Evolutionary conservation across 2,113 vertebrate species (phyloP), one percentile per base, ranked within the genome.

Genomic region (Larimichthys crocea): DNA sequence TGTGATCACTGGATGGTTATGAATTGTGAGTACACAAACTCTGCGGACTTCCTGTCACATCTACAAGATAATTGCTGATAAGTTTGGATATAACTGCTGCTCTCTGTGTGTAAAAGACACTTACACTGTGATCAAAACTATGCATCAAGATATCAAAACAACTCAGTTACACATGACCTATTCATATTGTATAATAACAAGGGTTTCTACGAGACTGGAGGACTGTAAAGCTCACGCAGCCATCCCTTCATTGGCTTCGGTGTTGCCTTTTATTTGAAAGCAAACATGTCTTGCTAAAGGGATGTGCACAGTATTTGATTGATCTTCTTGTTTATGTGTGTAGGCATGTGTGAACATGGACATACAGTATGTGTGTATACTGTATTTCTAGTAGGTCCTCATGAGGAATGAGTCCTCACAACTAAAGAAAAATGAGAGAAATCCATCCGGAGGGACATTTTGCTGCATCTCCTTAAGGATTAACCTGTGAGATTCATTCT

Each of bases 111-210:
- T 74, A 60, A 44, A 64, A 80, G 2, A 49, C 7, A 72, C 69
- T 48, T 61, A 70, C 55, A 59, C 40, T 72, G 67, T 31, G 61
- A 86, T 88, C 76, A 74, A 50, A 88, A 55, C 63, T 65, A 56
- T 72, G 16, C 20, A 83, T 71, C 44, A 59, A 72, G 50, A 89
- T 20, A 82, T 82, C 16, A 79, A 75, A 82, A 68, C 49, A 80
- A 49, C 26, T 74, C 55, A 20, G 57, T 16, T 56, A 17, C 80
- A 68, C 50, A 65, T 8, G 9, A 72, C 68, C 49, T 79, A 8
- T 82, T 79, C 24, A 35, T 63, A 52, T 5, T n/a, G 49, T 20
- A 12, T 68, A 66, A 63, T 79, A 75, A 81, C 2, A 46, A 63
- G 55, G 55, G 20, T 66, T 62, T 82, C 24, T 49, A 42, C 10